Evolutionary conservation across 1,140 invertebrate species (phyloP).

Genomic region (Apocrypta bakeri): DNA sequence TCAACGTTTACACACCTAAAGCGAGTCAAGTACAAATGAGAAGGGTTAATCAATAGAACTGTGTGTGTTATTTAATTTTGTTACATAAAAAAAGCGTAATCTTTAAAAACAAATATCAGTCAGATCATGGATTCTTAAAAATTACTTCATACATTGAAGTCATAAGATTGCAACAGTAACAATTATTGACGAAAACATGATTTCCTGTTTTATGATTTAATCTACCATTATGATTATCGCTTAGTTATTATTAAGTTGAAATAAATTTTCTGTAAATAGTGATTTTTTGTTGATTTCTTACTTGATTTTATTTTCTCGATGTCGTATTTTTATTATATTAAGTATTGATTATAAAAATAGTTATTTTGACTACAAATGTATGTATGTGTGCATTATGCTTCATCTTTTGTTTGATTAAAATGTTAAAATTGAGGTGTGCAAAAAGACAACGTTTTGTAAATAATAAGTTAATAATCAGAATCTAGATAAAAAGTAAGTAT

Average conservation of each 20-base stretch:
- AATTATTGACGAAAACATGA: slow-evolving; percentile 49
- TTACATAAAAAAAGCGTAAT: slow-evolving; percentile 25
- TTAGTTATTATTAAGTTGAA: slow-evolving; percentile 65
- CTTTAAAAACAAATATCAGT: slow-evolving; percentile 34
- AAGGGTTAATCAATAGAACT: slow-evolving; percentile 28
- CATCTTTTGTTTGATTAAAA: slow-evolving; percentile 24
- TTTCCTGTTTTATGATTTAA: slow-evolving; percentile 62
- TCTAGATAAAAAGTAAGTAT: slow-evolving; percentile 53
- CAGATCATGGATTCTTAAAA: slow-evolving; percentile 69
- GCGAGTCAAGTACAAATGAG: slow-evolving; percentile 45
- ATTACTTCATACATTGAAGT: slow-evolving; percentile 48
- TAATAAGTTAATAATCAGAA: slow-evolving; percentile 39
- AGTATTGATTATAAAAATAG: not conserved
- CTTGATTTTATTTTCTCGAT: slow-evolving; percentile 46
- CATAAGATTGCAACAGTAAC: slow-evolving; percentile 55
- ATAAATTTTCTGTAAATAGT: slow-evolving; percentile 71
- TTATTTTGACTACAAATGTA: not conserved
- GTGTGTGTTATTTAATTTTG: slow-evolving; percentile 32
- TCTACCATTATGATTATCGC: slow-evolving; percentile 65
- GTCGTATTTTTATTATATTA: not conserved
- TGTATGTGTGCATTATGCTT: slow-evolving; percentile 41
- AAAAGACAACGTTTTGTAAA: slow-evolving; percentile 31
- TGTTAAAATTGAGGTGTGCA: slow-evolving; percentile 39
- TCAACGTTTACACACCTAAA: slow-evolving; percentile 45
- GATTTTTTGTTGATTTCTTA: slow-evolving; percentile 67